Conservation (phyloP, 2,113 vertebrate species). For the Ramphastos sulfuratus region DNA sequence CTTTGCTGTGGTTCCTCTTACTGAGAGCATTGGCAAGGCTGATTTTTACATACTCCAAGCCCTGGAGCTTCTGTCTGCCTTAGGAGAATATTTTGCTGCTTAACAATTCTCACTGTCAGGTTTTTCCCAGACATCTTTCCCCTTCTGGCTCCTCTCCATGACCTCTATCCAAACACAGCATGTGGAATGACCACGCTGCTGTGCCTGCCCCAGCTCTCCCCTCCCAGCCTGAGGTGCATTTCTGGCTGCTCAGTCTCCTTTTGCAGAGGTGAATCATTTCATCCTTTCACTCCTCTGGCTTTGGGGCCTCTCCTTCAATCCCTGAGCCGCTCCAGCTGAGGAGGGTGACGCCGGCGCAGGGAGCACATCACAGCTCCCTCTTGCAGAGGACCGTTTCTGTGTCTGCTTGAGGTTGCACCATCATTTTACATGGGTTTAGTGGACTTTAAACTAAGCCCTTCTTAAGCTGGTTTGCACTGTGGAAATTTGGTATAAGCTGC, state of each 20-base stretch:
- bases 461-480: conserved; percentile 5
- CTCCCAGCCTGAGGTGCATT: background rate
- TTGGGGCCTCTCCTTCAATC: background rate
- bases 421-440: background rate
- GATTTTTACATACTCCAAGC: background rate
- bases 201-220: background rate
- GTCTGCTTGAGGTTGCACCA: background rate
- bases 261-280: background rate
- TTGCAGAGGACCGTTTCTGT: background rate
- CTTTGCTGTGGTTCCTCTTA: background rate
- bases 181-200: background rate
- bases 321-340: background rate
- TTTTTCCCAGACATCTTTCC: conserved; percentile 6
- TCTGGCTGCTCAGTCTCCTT: background rate
- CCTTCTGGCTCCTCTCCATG: conserved; percentile 1
- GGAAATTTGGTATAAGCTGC: conserved; percentile 6
- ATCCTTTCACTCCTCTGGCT: background rate
- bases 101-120: background rate
- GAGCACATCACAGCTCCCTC: background rate
- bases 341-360: accelerated
- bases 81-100: conserved; percentile 11
- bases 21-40: background rate
- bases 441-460: conserved; percentile 23
- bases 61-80: background rate
- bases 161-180: background rate